Evolutionary conservation across 2,797 vertebrate genomes (phyloP).

Genomic region (Bovichtus diacanthus): DNA sequence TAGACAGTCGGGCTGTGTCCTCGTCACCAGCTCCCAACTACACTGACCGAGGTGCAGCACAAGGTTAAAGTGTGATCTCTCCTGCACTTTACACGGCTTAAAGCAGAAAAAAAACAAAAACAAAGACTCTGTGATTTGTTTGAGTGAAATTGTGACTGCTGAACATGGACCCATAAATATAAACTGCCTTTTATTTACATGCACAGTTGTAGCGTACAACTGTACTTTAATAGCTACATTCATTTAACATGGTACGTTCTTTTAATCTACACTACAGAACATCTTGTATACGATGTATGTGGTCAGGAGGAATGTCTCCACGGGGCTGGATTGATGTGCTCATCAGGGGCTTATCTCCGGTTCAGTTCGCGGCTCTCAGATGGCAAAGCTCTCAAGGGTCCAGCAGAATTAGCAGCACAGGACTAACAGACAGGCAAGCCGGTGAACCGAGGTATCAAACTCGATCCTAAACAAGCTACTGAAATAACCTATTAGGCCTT

Average conservation of each 20-base stretch:
- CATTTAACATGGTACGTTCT: not conserved
- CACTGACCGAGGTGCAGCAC: slow-evolving; percentile 29
- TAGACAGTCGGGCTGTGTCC: slow-evolving; percentile 66
- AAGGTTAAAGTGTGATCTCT: slow-evolving; percentile 46
- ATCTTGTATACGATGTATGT: not conserved
- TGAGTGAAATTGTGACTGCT: not conserved
- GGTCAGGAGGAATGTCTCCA: not conserved
- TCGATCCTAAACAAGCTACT: slow-evolving; percentile 8
- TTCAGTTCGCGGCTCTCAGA: slow-evolving; percentile 42
- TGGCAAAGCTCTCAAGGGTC: slow-evolving; percentile 24
- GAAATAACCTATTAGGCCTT: slow-evolving; percentile 13
- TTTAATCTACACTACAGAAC: not conserved
- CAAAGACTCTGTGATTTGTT: not conserved
- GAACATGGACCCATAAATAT: not conserved
- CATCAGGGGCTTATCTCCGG: slow-evolving; percentile 44
- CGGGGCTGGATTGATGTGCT: slow-evolving; percentile 38
- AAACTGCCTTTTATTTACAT: not conserved
- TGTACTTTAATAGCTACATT: not conserved
- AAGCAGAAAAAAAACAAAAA: not conserved
- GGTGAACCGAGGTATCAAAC: not conserved
- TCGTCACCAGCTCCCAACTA: slow-evolving; percentile 54
- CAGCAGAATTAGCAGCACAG: slow-evolving; percentile 10
- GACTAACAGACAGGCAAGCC: not conserved
- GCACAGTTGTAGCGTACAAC: not conserved
- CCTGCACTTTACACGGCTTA: slow-evolving; percentile 3